Evolutionary conservation across 2,888 invertebrate genomes (phyloP).

Genomic region (Melanotus villosus): DNA sequence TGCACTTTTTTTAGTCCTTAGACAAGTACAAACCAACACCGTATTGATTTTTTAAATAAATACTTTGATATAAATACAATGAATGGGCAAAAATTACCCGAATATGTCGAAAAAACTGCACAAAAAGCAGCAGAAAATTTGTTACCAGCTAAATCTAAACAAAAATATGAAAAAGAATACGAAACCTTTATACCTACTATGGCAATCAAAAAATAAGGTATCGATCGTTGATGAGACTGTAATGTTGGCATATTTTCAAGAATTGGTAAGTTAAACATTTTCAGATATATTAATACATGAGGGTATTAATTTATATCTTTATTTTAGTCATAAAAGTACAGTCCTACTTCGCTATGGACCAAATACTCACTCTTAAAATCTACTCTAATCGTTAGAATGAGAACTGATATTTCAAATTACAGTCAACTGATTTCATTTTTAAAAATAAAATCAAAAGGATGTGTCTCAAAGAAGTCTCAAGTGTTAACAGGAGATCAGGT

Average conservation of each 20-base stretch:
- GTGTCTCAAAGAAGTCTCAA: slow-evolving; percentile 47
- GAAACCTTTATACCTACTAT: no score
- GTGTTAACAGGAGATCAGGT: slow-evolving; percentile 48
- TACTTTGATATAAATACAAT: no score
- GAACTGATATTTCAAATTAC: slow-evolving; percentile 39
- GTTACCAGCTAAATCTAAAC: no score
- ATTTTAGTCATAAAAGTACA: slow-evolving; percentile 26
- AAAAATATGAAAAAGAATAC: no score
- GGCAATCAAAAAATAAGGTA: neutral
- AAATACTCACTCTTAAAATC: slow-evolving; percentile 39
- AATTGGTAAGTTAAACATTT: slow-evolving; percentile 24
- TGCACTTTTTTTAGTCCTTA: no score
- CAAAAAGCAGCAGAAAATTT: no score
- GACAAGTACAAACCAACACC: no score
- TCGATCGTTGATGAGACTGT: slow-evolving; percentile 35
- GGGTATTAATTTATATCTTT: neutral
- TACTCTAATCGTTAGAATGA: slow-evolving; percentile 42
- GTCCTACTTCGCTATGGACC: slow-evolving; percentile 29
- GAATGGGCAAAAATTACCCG: no score
- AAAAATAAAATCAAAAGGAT: slow-evolving; percentile 47
- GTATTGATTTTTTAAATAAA: no score
- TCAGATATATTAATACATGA: neutral
- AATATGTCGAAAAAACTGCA: no score
- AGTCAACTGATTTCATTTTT: slow-evolving; percentile 36
- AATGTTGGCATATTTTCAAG: slow-evolving; percentile 41